phyloP scores from a whole-genome alignment of 2,888 invertebrate species.

The Orthosia incerta region DNA sequence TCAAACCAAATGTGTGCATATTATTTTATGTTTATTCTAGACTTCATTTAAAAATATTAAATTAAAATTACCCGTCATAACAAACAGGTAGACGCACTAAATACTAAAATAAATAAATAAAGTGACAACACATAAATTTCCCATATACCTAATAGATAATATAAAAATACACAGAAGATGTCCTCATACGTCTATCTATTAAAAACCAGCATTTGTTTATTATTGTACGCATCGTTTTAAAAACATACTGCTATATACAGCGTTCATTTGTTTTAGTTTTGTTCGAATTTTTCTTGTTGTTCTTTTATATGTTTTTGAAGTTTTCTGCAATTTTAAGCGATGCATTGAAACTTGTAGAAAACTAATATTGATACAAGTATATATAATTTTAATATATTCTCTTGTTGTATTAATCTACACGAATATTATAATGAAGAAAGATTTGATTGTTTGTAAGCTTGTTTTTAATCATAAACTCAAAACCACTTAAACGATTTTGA shows the following conservation, averaged over 20 bases:
- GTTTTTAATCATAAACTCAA: too few relatives aligned
- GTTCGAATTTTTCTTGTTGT: constrained; percentile 22
- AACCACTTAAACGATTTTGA: too few relatives aligned
- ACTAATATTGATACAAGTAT: neutral
- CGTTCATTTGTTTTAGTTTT: constrained; percentile 26
- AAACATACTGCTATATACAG: constrained; percentile 23
- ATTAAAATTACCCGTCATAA: neutral
- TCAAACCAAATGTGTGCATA: too few relatives aligned
- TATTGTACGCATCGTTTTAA: neutral
- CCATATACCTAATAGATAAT: neutral
- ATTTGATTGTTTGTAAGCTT: too few relatives aligned
- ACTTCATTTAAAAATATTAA: neutral
- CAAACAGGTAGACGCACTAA: neutral
- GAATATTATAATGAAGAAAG: too few relatives aligned
- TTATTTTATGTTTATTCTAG: neutral
- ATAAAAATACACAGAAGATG: constrained; percentile 13
- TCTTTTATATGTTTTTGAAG: constrained; percentile 22
- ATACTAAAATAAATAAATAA: constrained; percentile 32
- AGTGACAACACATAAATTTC: neutral
- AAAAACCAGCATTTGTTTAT: constrained; percentile 17
- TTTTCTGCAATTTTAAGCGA: neutral
- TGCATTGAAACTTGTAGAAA: neutral
- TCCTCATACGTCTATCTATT: constrained; percentile 24
- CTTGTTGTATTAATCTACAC: too few relatives aligned
- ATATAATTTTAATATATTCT: too few relatives aligned